These are phyloP conservation scores for Carcina quercana DNA, from an alignment of 2,888 invertebrate species.

Conservation along the genomic window DNA sequence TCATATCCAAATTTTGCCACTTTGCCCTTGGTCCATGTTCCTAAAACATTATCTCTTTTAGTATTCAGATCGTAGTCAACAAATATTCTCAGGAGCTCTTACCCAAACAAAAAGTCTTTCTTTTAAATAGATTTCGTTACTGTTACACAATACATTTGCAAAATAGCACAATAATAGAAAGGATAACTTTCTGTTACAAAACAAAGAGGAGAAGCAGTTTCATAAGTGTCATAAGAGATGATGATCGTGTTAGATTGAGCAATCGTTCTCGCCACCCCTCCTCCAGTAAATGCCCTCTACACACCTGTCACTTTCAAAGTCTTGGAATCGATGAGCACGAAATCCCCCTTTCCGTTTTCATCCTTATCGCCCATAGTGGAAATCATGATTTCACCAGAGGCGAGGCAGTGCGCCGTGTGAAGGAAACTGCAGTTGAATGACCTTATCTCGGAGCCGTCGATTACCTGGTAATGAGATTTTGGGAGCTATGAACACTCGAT, in stretches of 20 bases:
- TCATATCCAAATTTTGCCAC: slow-evolving; percentile 91
- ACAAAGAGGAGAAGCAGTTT: neutral
- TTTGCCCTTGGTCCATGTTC: slow-evolving; percentile 84
- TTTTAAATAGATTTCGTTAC: too few relatives aligned
- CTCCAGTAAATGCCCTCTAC: neutral
- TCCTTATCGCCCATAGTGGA: slow-evolving; percentile 93
- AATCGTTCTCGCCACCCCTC: neutral
- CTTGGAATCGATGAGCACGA: slow-evolving; percentile 88
- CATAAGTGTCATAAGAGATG: neutral
- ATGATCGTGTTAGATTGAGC: too few relatives aligned
- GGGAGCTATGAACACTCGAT: slow-evolving; percentile 39
- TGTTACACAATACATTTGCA: too few relatives aligned
- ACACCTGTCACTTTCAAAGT: slow-evolving; percentile 83
- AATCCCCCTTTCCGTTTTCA: slow-evolving; percentile 91
- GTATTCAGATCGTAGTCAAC: neutral
- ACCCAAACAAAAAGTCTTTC: too few relatives aligned
- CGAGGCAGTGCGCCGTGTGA: slow-evolving; percentile 95
- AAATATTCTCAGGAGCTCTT: too few relatives aligned
- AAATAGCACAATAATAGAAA: too few relatives aligned
- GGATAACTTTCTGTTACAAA: too few relatives aligned
- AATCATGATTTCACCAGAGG: slow-evolving; percentile 95
- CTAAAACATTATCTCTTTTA: slow-evolving; percentile 38
- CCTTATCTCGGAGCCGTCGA: slow-evolving; percentile 87
- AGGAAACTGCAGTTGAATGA: slow-evolving; percentile 87
- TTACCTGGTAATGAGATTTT: slow-evolving; percentile 76